A percentile compares a stretch with the other conserved stretches of the same genome.
Conservation (phyloP, 2,888 invertebrate genomes). For the Oligia latruncula region DNA sequence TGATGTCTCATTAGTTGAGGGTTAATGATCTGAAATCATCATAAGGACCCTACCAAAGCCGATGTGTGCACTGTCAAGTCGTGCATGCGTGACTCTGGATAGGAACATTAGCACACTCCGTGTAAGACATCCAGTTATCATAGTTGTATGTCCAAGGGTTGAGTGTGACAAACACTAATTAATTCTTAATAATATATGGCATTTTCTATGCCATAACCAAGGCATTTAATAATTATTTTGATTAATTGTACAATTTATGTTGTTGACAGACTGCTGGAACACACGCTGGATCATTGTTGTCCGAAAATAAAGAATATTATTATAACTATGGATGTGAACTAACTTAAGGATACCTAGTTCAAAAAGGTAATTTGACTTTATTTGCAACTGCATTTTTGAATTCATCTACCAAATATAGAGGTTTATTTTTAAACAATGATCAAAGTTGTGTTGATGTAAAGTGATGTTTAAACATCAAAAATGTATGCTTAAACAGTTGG, state of each 20-base stretch:
- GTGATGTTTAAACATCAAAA: no score
- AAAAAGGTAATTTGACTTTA: constrained; percentile 4
- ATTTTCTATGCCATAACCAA: no score
- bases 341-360: no score
- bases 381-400: neutral
- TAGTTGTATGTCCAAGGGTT: constrained; percentile 85
- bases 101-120: constrained; percentile 88
- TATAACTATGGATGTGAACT: neutral
- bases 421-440: no score
- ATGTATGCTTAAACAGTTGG: no score
- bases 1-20: neutral
- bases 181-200: neutral
- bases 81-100: constrained; percentile 87
- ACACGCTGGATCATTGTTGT: no score
- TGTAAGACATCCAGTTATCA: constrained; percentile 82
- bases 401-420: neutral
- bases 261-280: constrained; percentile 33
- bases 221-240: neutral
- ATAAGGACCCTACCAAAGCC: constrained; percentile 88
- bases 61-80: constrained; percentile 80
- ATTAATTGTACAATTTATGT: constrained; percentile 19
- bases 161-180: constrained; percentile 78
- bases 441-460: no score
- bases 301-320: no score
- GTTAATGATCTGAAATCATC: neutral